A percentile compares a stretch with the other conserved stretches of the same genome.
Conservation (phyloP, 2,113 vertebrate species). For the Syngnathus floridae region DNA sequence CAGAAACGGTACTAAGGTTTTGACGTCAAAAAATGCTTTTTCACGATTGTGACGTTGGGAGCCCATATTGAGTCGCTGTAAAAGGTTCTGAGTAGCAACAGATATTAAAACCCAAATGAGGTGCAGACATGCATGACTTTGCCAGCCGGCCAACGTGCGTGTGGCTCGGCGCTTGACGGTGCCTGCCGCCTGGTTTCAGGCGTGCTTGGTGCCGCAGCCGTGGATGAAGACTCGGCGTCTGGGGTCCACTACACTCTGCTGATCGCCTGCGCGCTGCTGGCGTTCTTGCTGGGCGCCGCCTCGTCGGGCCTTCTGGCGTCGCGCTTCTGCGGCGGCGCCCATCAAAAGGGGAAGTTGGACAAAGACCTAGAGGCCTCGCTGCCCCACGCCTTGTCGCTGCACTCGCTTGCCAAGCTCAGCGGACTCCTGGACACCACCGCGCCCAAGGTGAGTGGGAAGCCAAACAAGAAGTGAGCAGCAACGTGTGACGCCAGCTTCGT, state of each 20-base stretch:
- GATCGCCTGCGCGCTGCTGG: conserved; percentile 71
- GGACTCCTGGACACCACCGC: conserved; percentile 63
- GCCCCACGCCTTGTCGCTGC: conserved; percentile 73
- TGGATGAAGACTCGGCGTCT: conserved; percentile 24
- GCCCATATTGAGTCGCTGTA: too few relatives aligned
- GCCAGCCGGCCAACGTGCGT: too few relatives aligned
- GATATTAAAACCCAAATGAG: too few relatives aligned
- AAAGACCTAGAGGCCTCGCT: conserved; percentile 72
- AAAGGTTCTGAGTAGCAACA: too few relatives aligned
- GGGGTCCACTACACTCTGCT: conserved; percentile 74
- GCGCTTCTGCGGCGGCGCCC: conserved; percentile 74
- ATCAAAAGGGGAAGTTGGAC: conserved; percentile 34
- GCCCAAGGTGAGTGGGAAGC: conserved; percentile 48
- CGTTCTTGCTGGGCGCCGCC: conserved; percentile 77
- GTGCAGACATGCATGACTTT: too few relatives aligned
- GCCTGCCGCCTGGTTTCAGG: conserved; percentile 39
- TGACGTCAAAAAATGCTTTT: too few relatives aligned
- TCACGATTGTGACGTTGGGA: too few relatives aligned
- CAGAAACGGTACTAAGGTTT: too few relatives aligned
- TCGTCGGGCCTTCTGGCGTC: conserved; percentile 77
- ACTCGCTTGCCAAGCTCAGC: conserved; percentile 76
- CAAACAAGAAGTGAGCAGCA: not conserved
- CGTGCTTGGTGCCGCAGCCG: conserved; percentile 46
- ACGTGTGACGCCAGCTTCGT: not conserved
- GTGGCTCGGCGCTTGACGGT: not conserved